Evolutionary conservation across 2,113 vertebrate genomes (phyloP), one percentile per base, ranked within the genome.

Genomic region (Chloropsis hardwickii): DNA sequence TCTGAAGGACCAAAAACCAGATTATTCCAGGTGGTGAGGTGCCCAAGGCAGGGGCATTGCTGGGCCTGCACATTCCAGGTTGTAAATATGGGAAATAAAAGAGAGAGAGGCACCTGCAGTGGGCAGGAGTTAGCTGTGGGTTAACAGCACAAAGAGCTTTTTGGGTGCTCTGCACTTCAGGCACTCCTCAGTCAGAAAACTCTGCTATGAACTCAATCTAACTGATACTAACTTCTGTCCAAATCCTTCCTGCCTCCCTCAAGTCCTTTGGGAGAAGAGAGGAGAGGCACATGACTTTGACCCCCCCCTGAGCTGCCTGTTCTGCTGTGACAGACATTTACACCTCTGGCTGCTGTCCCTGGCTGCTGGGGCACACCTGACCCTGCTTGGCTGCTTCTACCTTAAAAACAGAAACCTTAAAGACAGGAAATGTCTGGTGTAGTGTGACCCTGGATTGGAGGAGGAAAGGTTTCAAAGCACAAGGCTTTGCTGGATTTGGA

Each of bases 401-500:
- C 64, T 53, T 44, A 57, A 9, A 54, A 87, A 14, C 11, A 27
- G 56, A 50, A 78, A 20, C 39, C 11, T 12, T 1, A 39, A 54
- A 39, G n/a, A 39, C 5, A 6, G 0, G 8, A 33, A 65, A 5
- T 0, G 5, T 25, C 48, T 12, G 3, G 31, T 35, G 22, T 3
- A 20, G 50, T 0, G 5, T 1, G 18, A 31, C 2, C 31, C 39
- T 16, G 33, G 6, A 4, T 0, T 29, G 35, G 33, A 23, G 81
- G 42, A 48, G 53, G 25, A 31, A n/a, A 37, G 28, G 50, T 48
- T 51, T 74, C 53, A 37, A 42, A 88, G 51, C 71, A 15, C 1
- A 4, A 27, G 5, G 28, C 25, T 77, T 28, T 60, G 66, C 53
- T 77, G 48, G 44, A 23, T 33, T 77, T 58, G 47, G 40, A 83